These are phyloP conservation scores for Thymelicus acteon DNA, from an alignment of 2,888 invertebrate genomes.

Conservation along the genomic window DNA sequence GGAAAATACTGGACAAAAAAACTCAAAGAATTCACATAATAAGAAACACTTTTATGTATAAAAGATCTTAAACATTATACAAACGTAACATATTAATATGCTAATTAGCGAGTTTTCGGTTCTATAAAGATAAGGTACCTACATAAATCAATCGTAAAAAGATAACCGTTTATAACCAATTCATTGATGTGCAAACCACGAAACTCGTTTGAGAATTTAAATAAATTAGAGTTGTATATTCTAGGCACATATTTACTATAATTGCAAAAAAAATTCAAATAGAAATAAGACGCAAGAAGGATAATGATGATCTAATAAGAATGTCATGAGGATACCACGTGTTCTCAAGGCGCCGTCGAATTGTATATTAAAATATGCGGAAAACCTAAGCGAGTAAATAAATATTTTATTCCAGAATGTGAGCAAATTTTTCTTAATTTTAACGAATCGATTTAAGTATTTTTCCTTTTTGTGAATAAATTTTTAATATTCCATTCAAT, in stretches of 20 bases:
- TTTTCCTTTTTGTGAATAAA: no score
- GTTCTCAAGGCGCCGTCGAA: background rate
- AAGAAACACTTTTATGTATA: no score
- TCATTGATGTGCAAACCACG: conserved; percentile 32
- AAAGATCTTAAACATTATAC: no score
- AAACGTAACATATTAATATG: background rate
- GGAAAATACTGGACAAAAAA: background rate
- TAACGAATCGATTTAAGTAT: no score
- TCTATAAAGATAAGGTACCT: conserved; percentile 26
- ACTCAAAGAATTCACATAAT: background rate
- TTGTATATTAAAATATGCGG: background rate
- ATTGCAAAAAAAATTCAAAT: conserved; percentile 36
- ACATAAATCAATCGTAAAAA: conserved; percentile 25
- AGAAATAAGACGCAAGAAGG: conserved; percentile 56
- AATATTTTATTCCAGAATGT: background rate
- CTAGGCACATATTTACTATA: conserved; percentile 28
- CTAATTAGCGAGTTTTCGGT: conserved; percentile 9
- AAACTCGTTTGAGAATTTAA: conserved; percentile 26
- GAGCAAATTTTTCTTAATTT: background rate
- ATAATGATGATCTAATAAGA: conserved; percentile 45
- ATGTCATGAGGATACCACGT: conserved; percentile 27
- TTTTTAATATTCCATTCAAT: no score
- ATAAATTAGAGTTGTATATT: conserved; percentile 18
- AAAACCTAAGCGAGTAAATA: background rate
- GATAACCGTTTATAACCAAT: conserved; percentile 28